These are phyloP conservation scores for Brotula barbata DNA, from an alignment of 2,797 vertebrate genomes.

Conservation along the genomic window DNA sequence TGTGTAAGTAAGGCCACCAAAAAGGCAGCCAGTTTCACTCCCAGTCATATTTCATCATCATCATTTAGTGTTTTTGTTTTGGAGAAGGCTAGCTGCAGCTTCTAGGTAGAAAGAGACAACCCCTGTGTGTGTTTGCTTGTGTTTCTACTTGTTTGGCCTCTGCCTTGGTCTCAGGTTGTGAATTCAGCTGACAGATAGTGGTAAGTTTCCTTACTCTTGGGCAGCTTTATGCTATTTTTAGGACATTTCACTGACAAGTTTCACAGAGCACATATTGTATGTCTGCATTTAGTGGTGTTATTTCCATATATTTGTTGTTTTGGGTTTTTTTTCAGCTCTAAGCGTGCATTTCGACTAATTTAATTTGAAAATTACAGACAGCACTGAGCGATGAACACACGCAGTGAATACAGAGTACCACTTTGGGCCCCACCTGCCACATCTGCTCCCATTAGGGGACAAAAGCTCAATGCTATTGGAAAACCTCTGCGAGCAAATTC, in stretches of 20 bases:
- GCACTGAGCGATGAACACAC: no score
- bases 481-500: neutral
- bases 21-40: constrained; percentile 40
- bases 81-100: constrained; percentile 41
- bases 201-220: constrained; percentile 54
- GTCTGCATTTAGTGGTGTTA: neutral
- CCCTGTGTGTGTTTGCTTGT: constrained; percentile 50
- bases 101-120: constrained; percentile 52
- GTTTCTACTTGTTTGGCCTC: constrained; percentile 62
- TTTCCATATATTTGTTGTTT: constrained; percentile 8
- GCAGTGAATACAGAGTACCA: neutral
- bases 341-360: no score
- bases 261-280: neutral
- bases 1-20: constrained; percentile 49
- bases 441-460: neutral
- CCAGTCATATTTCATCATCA: constrained; percentile 44
- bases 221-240: constrained; percentile 25
- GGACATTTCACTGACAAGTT: constrained; percentile 4
- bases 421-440: neutral
- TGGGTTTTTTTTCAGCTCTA: no score
- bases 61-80: constrained; percentile 51
- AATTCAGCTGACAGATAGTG: constrained; percentile 64
- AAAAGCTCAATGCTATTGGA: constrained; percentile 14
- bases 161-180: constrained; percentile 50
- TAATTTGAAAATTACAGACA: no score